Conservation (phyloP, 2,113 vertebrate genomes). For the Pycnonotus jocosus region DNA sequence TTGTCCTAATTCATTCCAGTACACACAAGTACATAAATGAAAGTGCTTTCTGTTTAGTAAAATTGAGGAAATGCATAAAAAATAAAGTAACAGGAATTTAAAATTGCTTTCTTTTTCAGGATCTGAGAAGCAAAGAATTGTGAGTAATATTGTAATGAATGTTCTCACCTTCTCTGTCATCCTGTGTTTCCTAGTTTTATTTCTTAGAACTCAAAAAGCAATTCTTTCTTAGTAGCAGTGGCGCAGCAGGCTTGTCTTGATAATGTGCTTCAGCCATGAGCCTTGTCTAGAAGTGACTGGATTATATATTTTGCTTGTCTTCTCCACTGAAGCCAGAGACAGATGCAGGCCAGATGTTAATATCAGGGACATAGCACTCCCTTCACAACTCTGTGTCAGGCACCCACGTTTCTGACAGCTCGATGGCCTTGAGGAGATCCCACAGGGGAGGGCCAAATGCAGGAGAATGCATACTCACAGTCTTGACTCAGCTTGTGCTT, state of each 20-base stretch:
- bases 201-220: background rate
- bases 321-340: background rate
- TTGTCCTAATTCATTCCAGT: background rate
- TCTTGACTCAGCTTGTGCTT: background rate
- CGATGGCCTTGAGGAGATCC: background rate
- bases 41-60: background rate
- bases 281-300: background rate
- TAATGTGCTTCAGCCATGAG: background rate
- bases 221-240: background rate
- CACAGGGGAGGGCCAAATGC: background rate
- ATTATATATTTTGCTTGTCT: background rate
- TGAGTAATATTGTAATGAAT: background rate
- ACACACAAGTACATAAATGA: background rate
- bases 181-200: background rate
- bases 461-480: background rate
- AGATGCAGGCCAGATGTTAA: conserved; percentile 6
- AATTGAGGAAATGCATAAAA: background rate
- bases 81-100: background rate
- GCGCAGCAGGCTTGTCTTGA: background rate
- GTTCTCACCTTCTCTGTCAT: background rate
- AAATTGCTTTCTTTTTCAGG: background rate
- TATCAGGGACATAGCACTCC: background rate
- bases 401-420: background rate
- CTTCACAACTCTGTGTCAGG: background rate
- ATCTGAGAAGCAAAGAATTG: background rate